Base-by-base conservation (phyloP, 2,888 invertebrate species). In the Diarsia dahlii region DNA sequence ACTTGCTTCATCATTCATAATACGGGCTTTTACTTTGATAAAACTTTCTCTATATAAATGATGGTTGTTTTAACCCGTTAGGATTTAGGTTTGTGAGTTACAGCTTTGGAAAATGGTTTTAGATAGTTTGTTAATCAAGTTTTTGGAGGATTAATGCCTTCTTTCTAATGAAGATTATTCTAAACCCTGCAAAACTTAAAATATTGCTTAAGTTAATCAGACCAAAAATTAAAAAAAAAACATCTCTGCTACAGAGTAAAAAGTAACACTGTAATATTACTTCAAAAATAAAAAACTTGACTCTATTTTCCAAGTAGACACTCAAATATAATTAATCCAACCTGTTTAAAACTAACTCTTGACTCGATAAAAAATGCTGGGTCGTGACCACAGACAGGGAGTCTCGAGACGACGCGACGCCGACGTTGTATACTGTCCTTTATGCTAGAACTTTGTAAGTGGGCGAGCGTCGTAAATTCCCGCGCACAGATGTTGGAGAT, bases 1-100 rank as follows among this genome's bases (percentile, higher is more conserved):
- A 93, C 91, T 93, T 91, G 86, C 90, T 92, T 92, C 92, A 94
- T 94, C 92, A 93, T 93, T 93, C 93, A 93, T 93, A 91, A 91
- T 91, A 90, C 89, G 89, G 90, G 88, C 87, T 86, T 87, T 89
- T 88, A 89, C 90, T 90, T 92, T 89, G 83, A 85, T 88, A 89
- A 91, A 87, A 87, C 80, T 87, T 87, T 76, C 76, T 78, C 76
- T 78, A 74, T 71, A 81, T 83, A 87, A 86, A 87, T 84, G 80
- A 85, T 78, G 74, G 76, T 76, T 86, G 85, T 85, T 88, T 82
- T 84, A 85, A 84, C 85, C 80, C 76, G 72, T 85, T 80, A 71
- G 65, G 70, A 71, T 77, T 79, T 71, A 71, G 71, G 56, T 71
- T 78, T 63, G 69, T 81, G 56, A 72, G 50, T 79, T 62, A 76